Evolutionary conservation across 2,113 vertebrate species (phyloP), one percentile per base, ranked within the genome.

Genomic region (Pituophis catenifer): DNA sequence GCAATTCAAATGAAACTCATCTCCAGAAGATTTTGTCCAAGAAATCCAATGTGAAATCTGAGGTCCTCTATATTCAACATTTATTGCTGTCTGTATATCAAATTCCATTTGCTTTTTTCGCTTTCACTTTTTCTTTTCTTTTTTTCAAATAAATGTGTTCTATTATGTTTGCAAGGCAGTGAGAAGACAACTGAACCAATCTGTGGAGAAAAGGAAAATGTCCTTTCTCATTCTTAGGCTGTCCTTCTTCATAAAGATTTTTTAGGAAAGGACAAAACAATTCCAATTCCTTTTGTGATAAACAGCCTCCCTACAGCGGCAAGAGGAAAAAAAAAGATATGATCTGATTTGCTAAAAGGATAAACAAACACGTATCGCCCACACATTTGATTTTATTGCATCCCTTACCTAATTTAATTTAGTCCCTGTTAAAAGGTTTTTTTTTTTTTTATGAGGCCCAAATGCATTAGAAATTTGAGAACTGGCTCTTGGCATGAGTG

Each of bases 331-430:
- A 55, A 26, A 33, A 54, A 50, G 5, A 7, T 50, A 50, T 2
- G 1, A 3, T 70, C 55, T 93, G 58, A 92, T 92, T 92, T 93
- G 92, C 57, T 23, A 90, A 62, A 19, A 52, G 92, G 86, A 94
- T 86, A 70, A 23, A 44, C n/a, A 38, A 95, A 95, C 48, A 23
- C 12, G 90, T 38, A 93, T 1, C 81, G 26, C 1, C 92, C 93
- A 94, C 5, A 2, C 15, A 87, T 94, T 95, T 95, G 0, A 54
- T 1, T n/a, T 21, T 44, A 81, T 81, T 38, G 33, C 17, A 81
- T 81, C 33, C 33, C 17, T 81, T 81, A 21, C 33, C 17, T 81
- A 81, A 81, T 19, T 81, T 81, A 44, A 81, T 38, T 81, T 44
- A 21, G 33, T 44, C 75, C 33, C 75, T 21, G 75, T 81, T 81